Conservation (phyloP, 2,113 vertebrate genomes). For the Dipodomys merriami region DNA sequence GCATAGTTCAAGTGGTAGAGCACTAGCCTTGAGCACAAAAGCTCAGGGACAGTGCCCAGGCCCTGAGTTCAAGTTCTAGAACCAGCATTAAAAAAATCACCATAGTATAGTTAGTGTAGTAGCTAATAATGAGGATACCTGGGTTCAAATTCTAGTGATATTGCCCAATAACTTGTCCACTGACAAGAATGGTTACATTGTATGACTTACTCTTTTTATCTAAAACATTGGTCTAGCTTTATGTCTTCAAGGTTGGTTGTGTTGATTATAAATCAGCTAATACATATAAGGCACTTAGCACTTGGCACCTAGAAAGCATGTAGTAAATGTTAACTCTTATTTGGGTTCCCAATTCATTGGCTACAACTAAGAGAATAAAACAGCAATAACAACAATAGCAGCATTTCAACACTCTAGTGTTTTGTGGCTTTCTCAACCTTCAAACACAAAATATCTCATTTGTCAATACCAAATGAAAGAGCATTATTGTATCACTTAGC, state of each 20-base stretch:
- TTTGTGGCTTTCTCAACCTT: constrained; percentile 49
- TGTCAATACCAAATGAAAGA: constrained; percentile 68
- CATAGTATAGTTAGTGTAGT: neutral
- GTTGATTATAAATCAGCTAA: constrained; percentile 15
- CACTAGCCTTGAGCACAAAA: too few relatives aligned
- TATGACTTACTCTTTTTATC: constrained; percentile 2
- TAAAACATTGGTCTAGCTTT: constrained; percentile 4
- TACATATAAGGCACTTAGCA: constrained; percentile 24
- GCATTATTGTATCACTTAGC: constrained; percentile 69
- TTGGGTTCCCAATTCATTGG: constrained; percentile 39
- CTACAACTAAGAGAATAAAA: constrained; percentile 46
- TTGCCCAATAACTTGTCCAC: constrained; percentile 20
- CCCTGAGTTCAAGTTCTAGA: too few relatives aligned
- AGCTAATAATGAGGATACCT: neutral
- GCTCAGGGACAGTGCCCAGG: too few relatives aligned
- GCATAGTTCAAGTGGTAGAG: too few relatives aligned
- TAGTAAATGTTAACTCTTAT: constrained; percentile 46
- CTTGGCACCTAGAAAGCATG: constrained; percentile 27
- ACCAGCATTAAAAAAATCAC: neutral
- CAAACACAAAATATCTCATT: constrained; percentile 59
- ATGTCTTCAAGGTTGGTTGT: neutral
- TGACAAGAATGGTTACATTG: constrained; percentile 4
- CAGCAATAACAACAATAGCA: constrained; percentile 29
- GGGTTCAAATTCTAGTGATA: neutral
- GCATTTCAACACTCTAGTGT: constrained; percentile 14